Evolutionary conservation across 2,113 vertebrate species (phyloP).

Genomic region (Dasyprocta punctata): DNA sequence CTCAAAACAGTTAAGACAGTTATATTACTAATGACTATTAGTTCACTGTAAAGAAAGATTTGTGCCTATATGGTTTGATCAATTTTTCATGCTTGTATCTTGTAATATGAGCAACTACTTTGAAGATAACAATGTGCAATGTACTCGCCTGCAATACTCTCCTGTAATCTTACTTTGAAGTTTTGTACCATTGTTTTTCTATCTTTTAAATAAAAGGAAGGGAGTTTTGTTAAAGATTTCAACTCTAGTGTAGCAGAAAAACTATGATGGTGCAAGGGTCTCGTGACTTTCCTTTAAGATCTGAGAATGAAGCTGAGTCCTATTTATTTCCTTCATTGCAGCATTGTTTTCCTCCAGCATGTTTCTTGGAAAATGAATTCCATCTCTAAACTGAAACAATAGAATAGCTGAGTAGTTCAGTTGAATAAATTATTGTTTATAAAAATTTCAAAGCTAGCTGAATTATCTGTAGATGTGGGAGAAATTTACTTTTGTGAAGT

Average conservation of each 20-base stretch:
- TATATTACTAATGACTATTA: no score
- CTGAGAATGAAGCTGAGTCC: neutral
- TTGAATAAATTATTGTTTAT: neutral
- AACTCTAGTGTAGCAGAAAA: neutral
- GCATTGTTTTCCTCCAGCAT: neutral
- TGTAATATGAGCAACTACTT: no score
- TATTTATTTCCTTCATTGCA: neutral
- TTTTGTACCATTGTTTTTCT: no score
- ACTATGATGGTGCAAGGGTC: neutral
- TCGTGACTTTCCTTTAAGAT: slow-evolving; percentile 8
- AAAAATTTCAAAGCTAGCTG: neutral
- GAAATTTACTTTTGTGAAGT: neutral
- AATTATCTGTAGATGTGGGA: neutral
- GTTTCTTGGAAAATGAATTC: neutral
- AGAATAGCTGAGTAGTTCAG: neutral
- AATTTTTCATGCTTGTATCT: no score
- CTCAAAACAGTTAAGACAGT: no score
- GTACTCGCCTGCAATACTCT: no score
- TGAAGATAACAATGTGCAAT: no score
- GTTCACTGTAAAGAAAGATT: no score
- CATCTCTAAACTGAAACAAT: neutral
- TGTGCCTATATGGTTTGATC: no score
- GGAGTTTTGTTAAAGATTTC: neutral
- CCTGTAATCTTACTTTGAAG: no score
- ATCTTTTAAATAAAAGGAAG: neutral